These are phyloP conservation scores for Channa striata DNA, from an alignment of 2,797 vertebrate genomes.

Conservation along the genomic window DNA sequence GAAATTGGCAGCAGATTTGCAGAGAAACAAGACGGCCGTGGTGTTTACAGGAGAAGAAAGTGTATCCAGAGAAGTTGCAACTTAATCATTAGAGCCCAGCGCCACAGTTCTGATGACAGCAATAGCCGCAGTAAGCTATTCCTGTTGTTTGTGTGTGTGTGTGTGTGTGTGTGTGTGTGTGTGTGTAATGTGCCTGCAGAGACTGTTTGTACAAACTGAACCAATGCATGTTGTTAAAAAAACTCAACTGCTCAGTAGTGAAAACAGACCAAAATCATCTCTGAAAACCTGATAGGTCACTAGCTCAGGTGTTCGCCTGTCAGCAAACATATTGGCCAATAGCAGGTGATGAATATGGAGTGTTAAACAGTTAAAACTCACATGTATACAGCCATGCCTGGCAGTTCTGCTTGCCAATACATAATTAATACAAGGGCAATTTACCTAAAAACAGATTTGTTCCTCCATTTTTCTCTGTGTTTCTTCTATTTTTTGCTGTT, in stretches of 20 bases:
- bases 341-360: neutral
- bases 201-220: neutral
- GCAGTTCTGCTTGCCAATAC: neutral
- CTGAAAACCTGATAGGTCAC: slow-evolving; percentile 15
- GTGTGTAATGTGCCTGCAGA: too few species aligned
- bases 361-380: neutral
- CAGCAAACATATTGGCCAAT: slow-evolving; percentile 27
- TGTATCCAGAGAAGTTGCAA: slow-evolving; percentile 25
- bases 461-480: too few species aligned
- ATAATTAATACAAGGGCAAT: neutral
- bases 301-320: neutral
- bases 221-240: slow-evolving; percentile 1
- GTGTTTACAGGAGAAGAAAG: neutral
- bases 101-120: slow-evolving; percentile 4
- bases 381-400: neutral
- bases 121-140: neutral
- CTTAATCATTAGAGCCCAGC: slow-evolving; percentile 1
- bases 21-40: slow-evolving; percentile 6
- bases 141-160: neutral
- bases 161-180: neutral
- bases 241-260: neutral
- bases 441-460: neutral
- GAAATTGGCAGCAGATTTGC: slow-evolving; percentile 23
- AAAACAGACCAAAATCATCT: slow-evolving; percentile 28
- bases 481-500: too few species aligned